Conservation (phyloP, 1,140 invertebrate species). For the Leptopilina boulardi region DNA sequence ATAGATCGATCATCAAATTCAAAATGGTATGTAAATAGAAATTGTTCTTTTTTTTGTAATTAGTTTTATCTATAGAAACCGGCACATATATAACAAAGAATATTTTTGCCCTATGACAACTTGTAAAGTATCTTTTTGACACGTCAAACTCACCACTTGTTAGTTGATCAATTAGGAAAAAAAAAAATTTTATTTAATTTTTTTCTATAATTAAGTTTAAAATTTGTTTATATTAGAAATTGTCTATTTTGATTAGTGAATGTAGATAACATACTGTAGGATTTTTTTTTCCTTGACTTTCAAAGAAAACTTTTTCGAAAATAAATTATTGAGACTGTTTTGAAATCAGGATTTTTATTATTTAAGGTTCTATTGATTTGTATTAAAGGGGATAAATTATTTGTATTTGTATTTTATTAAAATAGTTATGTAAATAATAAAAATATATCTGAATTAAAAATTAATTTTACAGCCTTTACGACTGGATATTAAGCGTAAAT, state of each 20-base stretch:
- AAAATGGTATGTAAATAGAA: conserved; percentile 61
- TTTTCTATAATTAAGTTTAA: not conserved
- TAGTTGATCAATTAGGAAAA: no score
- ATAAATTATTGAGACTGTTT: no score
- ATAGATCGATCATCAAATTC: conserved; percentile 41
- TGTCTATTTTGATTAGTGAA: not conserved
- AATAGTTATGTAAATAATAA: no score
- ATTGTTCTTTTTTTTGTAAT: not conserved
- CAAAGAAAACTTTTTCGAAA: no score
- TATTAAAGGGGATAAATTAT: no score
- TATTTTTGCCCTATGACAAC: conserved; percentile 30
- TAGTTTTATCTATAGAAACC: no score
- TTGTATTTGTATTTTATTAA: no score
- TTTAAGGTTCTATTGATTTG: no score
- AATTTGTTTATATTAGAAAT: not conserved
- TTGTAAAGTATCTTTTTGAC: conserved; percentile 23
- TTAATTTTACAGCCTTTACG: conserved; percentile 86
- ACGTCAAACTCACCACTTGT: conserved; percentile 43
- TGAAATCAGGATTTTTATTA: no score
- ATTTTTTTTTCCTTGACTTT: not conserved
- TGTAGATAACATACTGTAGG: not conserved
- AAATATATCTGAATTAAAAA: no score
- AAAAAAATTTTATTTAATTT: not conserved
- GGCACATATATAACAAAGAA: conserved; percentile 32
- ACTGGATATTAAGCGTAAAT: conserved; percentile 97